These are phyloP conservation scores for Bombyx huttoni DNA, from an alignment of 2,888 invertebrate species.

Conservation along the genomic window DNA sequence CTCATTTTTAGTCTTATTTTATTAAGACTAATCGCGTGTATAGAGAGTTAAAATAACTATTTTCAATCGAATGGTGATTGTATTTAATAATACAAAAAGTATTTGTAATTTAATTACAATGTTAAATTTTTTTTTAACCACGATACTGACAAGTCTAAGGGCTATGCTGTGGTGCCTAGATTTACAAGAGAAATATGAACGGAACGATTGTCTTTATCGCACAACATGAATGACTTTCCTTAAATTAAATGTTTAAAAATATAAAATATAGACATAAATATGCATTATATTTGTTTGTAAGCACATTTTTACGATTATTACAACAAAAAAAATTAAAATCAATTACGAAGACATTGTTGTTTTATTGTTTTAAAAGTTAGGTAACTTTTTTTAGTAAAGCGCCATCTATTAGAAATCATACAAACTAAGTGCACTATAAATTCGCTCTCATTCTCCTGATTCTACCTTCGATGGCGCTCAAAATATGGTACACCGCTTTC, in stretches of 20 bases:
- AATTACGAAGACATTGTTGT: neutral
- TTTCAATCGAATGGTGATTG: no score
- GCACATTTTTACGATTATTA: conserved; percentile 8
- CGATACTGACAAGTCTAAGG: no score
- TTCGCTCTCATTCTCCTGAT: conserved; percentile 38
- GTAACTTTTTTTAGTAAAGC: conserved; percentile 2
- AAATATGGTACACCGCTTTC: conserved; percentile 36
- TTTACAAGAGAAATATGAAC: no score
- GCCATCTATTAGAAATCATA: conserved; percentile 17
- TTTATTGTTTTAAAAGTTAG: neutral
- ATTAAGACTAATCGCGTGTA: no score
- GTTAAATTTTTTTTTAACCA: no score
- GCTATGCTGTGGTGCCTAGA: no score
- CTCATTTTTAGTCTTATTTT: no score
- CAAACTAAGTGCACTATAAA: conserved; percentile 11
- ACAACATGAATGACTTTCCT: neutral
- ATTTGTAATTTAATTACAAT: no score
- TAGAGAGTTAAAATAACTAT: no score
- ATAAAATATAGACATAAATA: neutral
- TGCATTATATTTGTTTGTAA: conserved; percentile 4
- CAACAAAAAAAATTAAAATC: neutral
- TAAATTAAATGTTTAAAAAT: neutral
- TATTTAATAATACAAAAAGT: no score
- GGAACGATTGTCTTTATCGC: neutral
- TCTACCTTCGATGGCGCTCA: conserved; percentile 51